A percentile compares a stretch with the other conserved stretches of the same genome.
These are phyloP conservation scores for Elachura formosa DNA, from an alignment of 2,113 vertebrate genomes.

Conservation along the genomic window DNA sequence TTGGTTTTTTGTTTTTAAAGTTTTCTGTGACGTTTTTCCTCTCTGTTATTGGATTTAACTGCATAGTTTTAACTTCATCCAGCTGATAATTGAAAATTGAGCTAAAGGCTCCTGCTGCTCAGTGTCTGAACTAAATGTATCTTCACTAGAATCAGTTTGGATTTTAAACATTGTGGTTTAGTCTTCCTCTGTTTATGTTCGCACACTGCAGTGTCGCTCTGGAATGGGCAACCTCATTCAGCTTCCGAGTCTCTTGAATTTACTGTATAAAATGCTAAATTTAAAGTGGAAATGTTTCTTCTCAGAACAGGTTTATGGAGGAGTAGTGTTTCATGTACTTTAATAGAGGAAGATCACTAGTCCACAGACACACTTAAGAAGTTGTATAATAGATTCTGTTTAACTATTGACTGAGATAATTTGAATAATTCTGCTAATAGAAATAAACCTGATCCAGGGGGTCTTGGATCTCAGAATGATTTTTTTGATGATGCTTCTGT, in stretches of 20 bases:
- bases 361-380: neutral
- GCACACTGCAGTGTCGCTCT: neutral
- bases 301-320: neutral
- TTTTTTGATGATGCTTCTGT: neutral
- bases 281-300: neutral
- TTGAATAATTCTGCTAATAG: neutral
- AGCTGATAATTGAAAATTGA: neutral
- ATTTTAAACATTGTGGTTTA: neutral
- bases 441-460: neutral
- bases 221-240: neutral
- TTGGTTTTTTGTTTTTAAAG: neutral
- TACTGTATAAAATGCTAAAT: neutral
- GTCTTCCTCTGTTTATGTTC: neutral
- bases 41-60: neutral
- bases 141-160: neutral
- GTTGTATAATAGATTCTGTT: neutral
- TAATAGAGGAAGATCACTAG: neutral
- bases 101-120: neutral
- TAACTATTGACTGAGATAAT: neutral
- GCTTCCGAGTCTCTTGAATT: neutral
- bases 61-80: neutral
- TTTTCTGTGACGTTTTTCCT: neutral
- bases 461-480: neutral
- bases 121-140: neutral
- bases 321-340: neutral